Percentiles rank a stretch among this genome's conserved stretches.
phyloP scores from a whole-genome alignment of 2,888 invertebrate species.

The Pseudococcus jackbeardsleyi region DNA sequence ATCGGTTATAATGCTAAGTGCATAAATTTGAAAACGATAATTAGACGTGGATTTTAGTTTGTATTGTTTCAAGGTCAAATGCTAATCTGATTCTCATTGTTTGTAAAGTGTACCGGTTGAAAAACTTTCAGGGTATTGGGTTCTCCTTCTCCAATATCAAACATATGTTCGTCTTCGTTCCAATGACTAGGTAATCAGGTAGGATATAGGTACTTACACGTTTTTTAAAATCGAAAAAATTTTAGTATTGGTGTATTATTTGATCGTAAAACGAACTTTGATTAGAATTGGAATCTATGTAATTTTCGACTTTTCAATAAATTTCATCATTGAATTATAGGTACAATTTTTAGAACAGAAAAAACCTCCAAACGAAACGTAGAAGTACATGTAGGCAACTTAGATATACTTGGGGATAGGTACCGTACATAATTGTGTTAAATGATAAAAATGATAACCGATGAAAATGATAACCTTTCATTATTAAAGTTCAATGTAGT shows the following conservation, averaged over 20 bases:
- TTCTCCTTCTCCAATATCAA: background rate
- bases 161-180: background rate
- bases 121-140: background rate
- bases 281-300: background rate
- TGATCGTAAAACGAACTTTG: background rate
- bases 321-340: background rate
- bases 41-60: background rate
- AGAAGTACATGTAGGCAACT: background rate
- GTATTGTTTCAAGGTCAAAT: slow-evolving; percentile 21
- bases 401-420: background rate
- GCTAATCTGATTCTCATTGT: slow-evolving; percentile 9
- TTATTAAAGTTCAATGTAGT: too few species aligned
- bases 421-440: too few species aligned
- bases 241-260: background rate
- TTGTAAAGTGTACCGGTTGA: slow-evolving; percentile 9
- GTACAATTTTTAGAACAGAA: background rate
- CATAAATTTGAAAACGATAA: slow-evolving; percentile 42
- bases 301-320: background rate
- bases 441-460: too few species aligned
- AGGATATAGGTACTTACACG: background rate
- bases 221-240: background rate
- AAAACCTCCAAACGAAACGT: background rate
- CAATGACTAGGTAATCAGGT: background rate
- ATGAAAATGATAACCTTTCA: too few species aligned
- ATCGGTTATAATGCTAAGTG: slow-evolving; percentile 31